Evolutionary conservation across 2,888 invertebrate species (phyloP).

Genomic region (Spisula solida): DNA sequence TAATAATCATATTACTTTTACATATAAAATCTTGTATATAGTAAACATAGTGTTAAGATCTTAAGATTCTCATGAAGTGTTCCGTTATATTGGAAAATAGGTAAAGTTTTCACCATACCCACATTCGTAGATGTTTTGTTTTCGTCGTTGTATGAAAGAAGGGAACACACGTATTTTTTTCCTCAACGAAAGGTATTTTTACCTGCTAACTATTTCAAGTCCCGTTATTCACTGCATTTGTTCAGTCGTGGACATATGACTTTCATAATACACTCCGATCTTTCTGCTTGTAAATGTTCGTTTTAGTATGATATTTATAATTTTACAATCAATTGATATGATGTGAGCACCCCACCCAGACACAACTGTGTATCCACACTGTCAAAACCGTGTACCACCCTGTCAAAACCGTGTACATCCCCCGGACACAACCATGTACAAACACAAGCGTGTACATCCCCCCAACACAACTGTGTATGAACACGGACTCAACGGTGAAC

Average conservation of each 20-base stretch:
- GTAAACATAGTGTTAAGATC: too few relatives aligned
- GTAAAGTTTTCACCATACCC: neutral
- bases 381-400: too few relatives aligned
- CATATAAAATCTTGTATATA: too few relatives aligned
- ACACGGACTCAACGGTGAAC: too few relatives aligned
- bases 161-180: constrained; percentile 7
- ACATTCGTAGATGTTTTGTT: constrained; percentile 1
- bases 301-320: neutral
- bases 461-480: too few relatives aligned
- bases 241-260: neutral
- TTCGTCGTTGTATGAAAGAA: neutral
- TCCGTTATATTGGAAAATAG: neutral
- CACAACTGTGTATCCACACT: too few relatives aligned
- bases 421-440: too few relatives aligned
- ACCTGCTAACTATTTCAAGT: neutral
- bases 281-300: neutral
- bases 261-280: neutral
- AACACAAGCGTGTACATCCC: too few relatives aligned
- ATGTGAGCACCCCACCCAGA: too few relatives aligned
- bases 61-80: neutral
- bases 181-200: neutral
- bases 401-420: too few relatives aligned
- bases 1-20: too few relatives aligned
- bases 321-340: too few relatives aligned
- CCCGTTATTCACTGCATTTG: neutral